Evolutionary conservation across 2,797 vertebrate genomes (phyloP), one percentile per base, ranked within the genome.

Genomic region (Falco concolor): DNA sequence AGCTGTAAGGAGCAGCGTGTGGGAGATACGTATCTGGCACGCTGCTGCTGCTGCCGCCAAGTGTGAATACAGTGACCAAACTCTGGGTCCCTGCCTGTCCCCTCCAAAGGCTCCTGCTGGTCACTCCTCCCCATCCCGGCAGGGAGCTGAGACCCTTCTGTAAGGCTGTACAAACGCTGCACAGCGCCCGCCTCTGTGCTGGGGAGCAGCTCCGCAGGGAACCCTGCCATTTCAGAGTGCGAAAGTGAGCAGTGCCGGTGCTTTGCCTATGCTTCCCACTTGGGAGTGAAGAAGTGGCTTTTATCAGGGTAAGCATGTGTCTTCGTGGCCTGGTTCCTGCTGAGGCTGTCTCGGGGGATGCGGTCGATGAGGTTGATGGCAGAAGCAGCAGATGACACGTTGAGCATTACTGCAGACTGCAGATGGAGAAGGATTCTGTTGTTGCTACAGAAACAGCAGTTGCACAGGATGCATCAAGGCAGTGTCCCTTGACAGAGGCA

Each of bases 221-320:
- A 2, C 18, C 5, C 36, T 2, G 21, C 52, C 24, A 4, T 78
- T 82, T 82, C 4, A 2, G 38, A 59, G 36, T 5, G 49, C 75
- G 57, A 27, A 40, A 53, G 54, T 1, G 63, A 89, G 93, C 67
- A 36, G n/a, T 23, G 87, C 87, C 74, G 3, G 27, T 68, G 76
- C 91, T 85, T 42, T 79, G 82, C 30, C 1, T 36, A 1, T 13
- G 72, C 24, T 69, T 76, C 32, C 36, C 80, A 2, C 73, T 22
- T 23, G 63, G 68, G 89, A 88, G 50, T 6, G n/a, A 34, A 38
- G 36, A 45, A 81, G 34, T 59, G 69, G 87, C 84, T 95, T 93
- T 93, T 81, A 44, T 22, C 61, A 50, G 78, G 74, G 34, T 52
- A 78, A 74, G 40, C 24, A 11, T 14, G 56, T 84, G 74, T 54